Evolutionary conservation across 2,113 vertebrate genomes (phyloP).

Genomic region (Scytalopus superciliaris): DNA sequence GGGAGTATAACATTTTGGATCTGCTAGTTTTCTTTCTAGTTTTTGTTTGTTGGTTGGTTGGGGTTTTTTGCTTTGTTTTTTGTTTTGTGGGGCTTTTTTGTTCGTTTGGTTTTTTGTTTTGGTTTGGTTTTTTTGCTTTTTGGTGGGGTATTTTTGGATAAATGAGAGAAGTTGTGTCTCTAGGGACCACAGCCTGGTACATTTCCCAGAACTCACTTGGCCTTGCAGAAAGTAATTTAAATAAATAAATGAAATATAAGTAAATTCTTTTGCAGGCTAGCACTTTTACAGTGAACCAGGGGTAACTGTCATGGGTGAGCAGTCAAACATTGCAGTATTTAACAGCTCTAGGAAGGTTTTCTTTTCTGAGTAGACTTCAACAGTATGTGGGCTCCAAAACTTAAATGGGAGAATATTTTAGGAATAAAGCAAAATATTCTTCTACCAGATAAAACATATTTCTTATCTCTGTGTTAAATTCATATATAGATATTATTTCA

Average conservation of each 20-base stretch:
- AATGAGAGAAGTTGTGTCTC: background rate
- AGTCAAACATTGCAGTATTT: background rate
- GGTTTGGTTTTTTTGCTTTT: background rate
- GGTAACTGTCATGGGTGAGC: background rate
- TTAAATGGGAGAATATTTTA: background rate
- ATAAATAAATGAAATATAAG: background rate
- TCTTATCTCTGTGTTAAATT: background rate
- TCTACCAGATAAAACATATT: background rate
- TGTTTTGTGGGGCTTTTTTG: background rate
- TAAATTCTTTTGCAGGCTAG: background rate
- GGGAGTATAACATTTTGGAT: background rate
- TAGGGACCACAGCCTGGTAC: background rate
- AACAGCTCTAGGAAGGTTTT: background rate
- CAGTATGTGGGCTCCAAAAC: background rate
- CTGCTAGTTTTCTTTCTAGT: background rate
- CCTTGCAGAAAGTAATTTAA: conserved; percentile 13
- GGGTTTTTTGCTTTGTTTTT: fast-evolving
- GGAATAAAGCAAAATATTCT: background rate
- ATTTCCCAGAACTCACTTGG: background rate
- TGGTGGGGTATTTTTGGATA: background rate
- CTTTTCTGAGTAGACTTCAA: background rate
- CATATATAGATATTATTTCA: background rate
- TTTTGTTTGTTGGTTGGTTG: background rate
- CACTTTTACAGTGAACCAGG: background rate
- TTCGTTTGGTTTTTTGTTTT: background rate